These are phyloP conservation scores for Platycheirus albimanus DNA, from an alignment of 2,888 invertebrate species.

Conservation along the genomic window DNA sequence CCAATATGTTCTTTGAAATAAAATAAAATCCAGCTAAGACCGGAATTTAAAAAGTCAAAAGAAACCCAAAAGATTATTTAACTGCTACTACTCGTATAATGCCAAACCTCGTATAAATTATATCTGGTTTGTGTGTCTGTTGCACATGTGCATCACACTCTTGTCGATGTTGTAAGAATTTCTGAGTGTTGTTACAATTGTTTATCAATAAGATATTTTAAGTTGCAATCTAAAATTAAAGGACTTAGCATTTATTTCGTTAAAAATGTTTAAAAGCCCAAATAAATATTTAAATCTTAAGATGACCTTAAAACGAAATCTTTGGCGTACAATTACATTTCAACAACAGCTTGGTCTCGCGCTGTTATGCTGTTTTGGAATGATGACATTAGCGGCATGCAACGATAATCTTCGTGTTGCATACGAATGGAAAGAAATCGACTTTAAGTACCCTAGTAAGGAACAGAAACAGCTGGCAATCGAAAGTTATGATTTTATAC, in stretches of 20 bases:
- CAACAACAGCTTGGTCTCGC: slow-evolving; percentile 18
- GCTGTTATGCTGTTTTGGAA: slow-evolving; percentile 46
- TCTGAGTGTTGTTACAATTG: slow-evolving; percentile 35
- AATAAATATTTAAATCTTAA: not conserved
- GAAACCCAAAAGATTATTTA: slow-evolving; percentile 46
- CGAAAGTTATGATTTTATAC: slow-evolving; percentile 85
- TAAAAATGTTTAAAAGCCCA: not conserved
- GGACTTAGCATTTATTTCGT: no score
- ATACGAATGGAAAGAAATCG: slow-evolving; percentile 89
- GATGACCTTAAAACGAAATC: slow-evolving; percentile 15
- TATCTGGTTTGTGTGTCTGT: slow-evolving; percentile 24
- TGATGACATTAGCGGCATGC: slow-evolving; percentile 74
- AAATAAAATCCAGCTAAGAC: slow-evolving; percentile 38
- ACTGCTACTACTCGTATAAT: slow-evolving; percentile 25
- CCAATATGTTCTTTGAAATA: slow-evolving; percentile 29
- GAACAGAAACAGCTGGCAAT: slow-evolving; percentile 85
- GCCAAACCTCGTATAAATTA: slow-evolving; percentile 31
- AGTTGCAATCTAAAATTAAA: no score
- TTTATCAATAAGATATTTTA: no score
- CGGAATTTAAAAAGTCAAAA: slow-evolving; percentile 28
- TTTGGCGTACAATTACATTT: slow-evolving; percentile 12
- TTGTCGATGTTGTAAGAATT: slow-evolving; percentile 51
- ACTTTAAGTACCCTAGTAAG: slow-evolving; percentile 86
- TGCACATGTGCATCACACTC: slow-evolving; percentile 48
- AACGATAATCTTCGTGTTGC: slow-evolving; percentile 88